Percentiles rank a stretch among this genome's conserved stretches.
Conservation (phyloP, 1,140 invertebrate genomes). For the Lordiphosa collinella region DNA sequence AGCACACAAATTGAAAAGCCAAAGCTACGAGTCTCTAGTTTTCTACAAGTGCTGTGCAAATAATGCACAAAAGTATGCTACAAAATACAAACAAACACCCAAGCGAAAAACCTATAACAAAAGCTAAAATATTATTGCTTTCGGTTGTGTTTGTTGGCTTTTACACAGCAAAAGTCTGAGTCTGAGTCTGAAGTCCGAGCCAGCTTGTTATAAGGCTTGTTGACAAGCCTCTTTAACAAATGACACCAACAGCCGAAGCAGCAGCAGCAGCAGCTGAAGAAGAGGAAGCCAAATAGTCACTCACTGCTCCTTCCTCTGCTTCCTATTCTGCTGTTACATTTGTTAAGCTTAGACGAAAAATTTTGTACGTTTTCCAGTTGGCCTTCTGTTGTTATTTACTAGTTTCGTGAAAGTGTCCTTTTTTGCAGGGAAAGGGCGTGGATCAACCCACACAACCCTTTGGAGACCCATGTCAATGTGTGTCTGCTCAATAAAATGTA, state of each 20-base stretch:
- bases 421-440: slow-evolving; percentile 27
- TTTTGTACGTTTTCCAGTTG: slow-evolving; percentile 50
- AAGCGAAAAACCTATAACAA: slow-evolving; percentile 65
- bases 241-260: slow-evolving; percentile 69
- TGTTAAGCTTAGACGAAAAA: slow-evolving; percentile 66
- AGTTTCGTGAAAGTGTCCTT: slow-evolving; percentile 52
- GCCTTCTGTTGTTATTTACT: slow-evolving; percentile 62
- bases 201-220: slow-evolving; percentile 75
- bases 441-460: slow-evolving; percentile 15
- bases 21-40: slow-evolving; percentile 42
- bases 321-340: slow-evolving; percentile 58
- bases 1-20: slow-evolving; percentile 64
- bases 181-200: slow-evolving; percentile 28
- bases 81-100: slow-evolving; percentile 67
- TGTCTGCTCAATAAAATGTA: neutral
- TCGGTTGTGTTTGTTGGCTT: slow-evolving; percentile 27
- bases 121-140: slow-evolving; percentile 76
- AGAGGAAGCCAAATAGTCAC: slow-evolving; percentile 59
- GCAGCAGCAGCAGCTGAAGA: slow-evolving; percentile 15
- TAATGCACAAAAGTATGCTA: slow-evolving; percentile 74
- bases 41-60: slow-evolving; percentile 71
- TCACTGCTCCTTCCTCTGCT: neutral
- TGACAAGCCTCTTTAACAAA: slow-evolving; percentile 79
- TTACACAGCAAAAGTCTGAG: neutral
- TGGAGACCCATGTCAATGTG: slow-evolving; percentile 35